Conservation (phyloP, 2,113 vertebrate genomes). For the Sphyrna mokarran region DNA sequence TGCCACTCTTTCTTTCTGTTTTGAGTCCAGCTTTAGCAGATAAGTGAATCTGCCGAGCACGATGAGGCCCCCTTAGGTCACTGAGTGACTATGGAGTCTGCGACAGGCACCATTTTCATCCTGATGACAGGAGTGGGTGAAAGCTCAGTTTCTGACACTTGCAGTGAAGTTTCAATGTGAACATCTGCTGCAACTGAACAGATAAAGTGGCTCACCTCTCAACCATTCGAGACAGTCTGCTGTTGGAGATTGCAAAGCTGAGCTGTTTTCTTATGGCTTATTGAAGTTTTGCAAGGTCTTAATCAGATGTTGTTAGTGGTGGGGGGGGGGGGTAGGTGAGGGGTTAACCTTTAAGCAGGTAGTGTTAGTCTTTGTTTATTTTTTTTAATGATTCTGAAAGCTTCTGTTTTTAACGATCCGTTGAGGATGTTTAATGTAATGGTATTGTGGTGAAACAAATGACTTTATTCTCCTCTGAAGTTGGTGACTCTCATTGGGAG, state of each 20-base stretch:
- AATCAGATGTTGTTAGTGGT: neutral
- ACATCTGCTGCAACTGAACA: neutral
- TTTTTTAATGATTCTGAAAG: neutral
- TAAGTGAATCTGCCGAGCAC: neutral
- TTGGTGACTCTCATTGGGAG: neutral
- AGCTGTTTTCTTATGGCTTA: neutral
- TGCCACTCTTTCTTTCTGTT: neutral
- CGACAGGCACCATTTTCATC: neutral
- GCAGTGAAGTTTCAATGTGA: constrained; percentile 4
- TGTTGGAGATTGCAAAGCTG: neutral
- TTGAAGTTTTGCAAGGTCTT: neutral
- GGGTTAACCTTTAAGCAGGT: neutral
- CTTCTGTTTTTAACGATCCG: neutral
- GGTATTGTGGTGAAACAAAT: neutral
- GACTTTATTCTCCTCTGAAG: neutral
- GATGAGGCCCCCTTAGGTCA: neutral
- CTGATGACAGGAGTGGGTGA: neutral
- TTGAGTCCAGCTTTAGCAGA: neutral
- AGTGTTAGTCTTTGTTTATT: neutral
- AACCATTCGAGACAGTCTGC: neutral
- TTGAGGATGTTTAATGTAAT: neutral
- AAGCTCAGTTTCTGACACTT: neutral
- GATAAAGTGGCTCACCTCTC: neutral
- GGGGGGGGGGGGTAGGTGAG: neutral
- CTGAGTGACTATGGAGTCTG: neutral